Evolutionary conservation across 2,797 vertebrate species (phyloP).

Genomic region (Spatula clypeata): DNA sequence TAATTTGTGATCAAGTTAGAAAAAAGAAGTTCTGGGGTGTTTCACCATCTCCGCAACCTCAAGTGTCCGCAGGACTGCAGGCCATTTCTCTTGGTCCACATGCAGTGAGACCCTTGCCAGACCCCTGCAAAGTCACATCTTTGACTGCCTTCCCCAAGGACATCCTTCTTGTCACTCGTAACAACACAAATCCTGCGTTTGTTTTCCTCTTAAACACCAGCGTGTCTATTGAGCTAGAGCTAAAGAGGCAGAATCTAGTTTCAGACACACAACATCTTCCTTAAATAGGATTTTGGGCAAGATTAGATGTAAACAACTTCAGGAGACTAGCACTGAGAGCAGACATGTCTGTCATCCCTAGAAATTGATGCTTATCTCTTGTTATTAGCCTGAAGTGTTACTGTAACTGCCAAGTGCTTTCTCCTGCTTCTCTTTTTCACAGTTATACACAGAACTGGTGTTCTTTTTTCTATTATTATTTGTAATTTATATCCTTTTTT

Average conservation of each 20-base stretch:
- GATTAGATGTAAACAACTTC: background rate
- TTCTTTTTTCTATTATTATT: background rate
- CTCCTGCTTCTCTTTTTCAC: background rate
- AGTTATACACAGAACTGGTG: background rate
- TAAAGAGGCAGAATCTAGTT: background rate
- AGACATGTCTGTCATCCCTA: background rate
- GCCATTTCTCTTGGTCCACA: background rate
- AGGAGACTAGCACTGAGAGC: background rate
- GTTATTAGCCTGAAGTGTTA: background rate
- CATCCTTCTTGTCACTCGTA: rapidly evolving
- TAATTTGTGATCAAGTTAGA: background rate
- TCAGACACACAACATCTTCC: background rate
- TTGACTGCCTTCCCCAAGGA: background rate
- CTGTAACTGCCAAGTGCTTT: background rate
- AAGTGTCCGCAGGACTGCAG: background rate
- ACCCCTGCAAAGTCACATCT: background rate
- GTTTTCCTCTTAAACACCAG: background rate
- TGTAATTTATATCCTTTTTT: background rate
- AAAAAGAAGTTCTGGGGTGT: background rate
- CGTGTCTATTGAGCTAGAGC: rapidly evolving
- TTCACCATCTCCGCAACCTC: background rate
- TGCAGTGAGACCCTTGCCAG: background rate
- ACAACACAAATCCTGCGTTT: background rate
- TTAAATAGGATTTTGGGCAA: background rate
- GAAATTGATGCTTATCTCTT: rapidly evolving